A percentile compares a stretch with the other conserved stretches of the same genome.
Conservation (phyloP, 2,113 vertebrate species). For the Lathamus discolor region DNA sequence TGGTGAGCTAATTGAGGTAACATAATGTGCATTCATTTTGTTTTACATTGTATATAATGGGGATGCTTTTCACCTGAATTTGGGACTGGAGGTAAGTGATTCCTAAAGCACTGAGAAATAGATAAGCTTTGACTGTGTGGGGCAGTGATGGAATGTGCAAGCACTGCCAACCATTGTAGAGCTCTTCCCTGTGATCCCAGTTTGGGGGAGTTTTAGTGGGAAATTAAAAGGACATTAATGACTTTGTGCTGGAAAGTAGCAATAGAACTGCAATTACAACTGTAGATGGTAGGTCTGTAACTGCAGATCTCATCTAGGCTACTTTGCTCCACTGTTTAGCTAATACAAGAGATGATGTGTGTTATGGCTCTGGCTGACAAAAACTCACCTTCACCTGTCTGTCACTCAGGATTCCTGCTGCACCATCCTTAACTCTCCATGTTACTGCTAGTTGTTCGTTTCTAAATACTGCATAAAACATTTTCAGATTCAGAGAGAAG, state of each 20-base stretch:
- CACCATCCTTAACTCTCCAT: neutral
- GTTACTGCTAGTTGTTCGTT: neutral
- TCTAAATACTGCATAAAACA: neutral
- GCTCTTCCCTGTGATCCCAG: neutral
- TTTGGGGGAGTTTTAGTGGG: neutral
- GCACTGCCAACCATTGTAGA: neutral
- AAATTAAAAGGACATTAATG: neutral
- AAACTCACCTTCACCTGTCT: neutral
- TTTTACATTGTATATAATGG: neutral
- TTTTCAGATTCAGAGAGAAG: neutral
- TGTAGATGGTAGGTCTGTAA: neutral
- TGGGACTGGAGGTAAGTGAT: neutral
- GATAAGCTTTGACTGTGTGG: neutral
- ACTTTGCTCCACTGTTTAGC: neutral
- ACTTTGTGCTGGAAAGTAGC: neutral
- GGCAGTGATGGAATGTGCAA: neutral
- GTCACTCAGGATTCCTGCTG: neutral
- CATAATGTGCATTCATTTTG: neutral
- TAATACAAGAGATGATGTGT: neutral
- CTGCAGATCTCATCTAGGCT: neutral
- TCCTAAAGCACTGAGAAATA: neutral
- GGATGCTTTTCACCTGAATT: neutral
- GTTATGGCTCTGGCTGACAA: neutral
- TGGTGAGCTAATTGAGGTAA: neutral
- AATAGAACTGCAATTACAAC: neutral